Evolutionary conservation across 2,888 invertebrate species (phyloP).

Genomic region (Polyploca ridens): DNA sequence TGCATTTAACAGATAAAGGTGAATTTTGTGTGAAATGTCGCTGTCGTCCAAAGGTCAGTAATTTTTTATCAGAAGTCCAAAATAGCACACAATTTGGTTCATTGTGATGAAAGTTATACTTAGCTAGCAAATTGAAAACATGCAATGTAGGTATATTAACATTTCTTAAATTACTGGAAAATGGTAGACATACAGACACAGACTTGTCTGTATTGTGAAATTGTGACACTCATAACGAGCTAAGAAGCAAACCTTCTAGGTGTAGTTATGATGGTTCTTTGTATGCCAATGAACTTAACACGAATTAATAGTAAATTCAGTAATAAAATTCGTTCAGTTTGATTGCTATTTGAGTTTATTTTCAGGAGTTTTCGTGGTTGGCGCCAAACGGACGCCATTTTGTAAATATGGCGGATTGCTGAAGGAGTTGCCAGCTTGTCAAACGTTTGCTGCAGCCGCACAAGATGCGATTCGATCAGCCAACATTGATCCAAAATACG

Average conservation of each 20-base stretch:
- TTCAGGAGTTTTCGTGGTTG: slow-evolving; percentile 70
- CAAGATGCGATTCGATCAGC: slow-evolving; percentile 64
- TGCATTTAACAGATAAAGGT: slow-evolving; percentile 7
- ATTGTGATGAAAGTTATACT: not conserved
- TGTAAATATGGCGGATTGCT: slow-evolving; percentile 69
- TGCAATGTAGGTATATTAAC: too few relatives aligned
- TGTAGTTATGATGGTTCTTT: too few relatives aligned
- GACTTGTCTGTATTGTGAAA: too few relatives aligned
- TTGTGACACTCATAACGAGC: too few relatives aligned
- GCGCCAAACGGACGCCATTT: slow-evolving; percentile 77
- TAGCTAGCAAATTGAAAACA: not conserved
- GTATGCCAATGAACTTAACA: too few relatives aligned
- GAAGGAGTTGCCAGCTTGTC: slow-evolving; percentile 64
- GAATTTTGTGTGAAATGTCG: slow-evolving; percentile 35
- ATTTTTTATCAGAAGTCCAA: not conserved
- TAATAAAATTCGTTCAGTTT: not conserved
- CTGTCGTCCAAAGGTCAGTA: slow-evolving; percentile 49
- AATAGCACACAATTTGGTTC: not conserved
- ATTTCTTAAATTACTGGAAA: too few relatives aligned
- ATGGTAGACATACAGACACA: too few relatives aligned
- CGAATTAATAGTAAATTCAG: too few relatives aligned
- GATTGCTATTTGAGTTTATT: slow-evolving; percentile 5
- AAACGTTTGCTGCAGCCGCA: slow-evolving; percentile 70
- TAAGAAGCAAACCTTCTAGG: too few relatives aligned
- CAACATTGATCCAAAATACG: slow-evolving; percentile 52